Evolutionary conservation across 1,140 invertebrate genomes (phyloP).

Genomic region (Drosophila ananassae): DNA sequence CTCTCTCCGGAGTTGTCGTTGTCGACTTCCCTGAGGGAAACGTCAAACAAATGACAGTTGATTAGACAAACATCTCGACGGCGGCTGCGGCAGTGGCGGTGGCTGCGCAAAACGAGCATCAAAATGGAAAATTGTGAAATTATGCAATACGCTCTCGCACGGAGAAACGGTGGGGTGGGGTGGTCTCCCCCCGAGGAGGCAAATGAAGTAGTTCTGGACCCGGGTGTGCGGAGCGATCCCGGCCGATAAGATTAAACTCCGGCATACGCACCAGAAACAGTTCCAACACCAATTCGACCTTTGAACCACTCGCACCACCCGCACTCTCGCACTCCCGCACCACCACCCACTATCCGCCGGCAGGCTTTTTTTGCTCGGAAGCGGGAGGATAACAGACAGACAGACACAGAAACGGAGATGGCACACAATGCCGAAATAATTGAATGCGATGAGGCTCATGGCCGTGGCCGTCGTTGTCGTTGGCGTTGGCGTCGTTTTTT

Average conservation of each 20-base stretch:
- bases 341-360: constrained; percentile 29
- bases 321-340: constrained; percentile 6
- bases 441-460: constrained; percentile 81
- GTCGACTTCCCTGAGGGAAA: constrained; percentile 77
- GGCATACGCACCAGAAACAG: constrained; percentile 58
- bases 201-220: constrained; percentile 80
- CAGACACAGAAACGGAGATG: constrained; percentile 34
- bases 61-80: constrained; percentile 84
- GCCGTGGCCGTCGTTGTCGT: constrained; percentile 40
- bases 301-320: constrained; percentile 27
- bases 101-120: constrained; percentile 78
- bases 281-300: constrained; percentile 44
- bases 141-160: constrained; percentile 82
- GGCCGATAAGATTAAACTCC: constrained; percentile 76
- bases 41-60: constrained; percentile 84
- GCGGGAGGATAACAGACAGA: constrained; percentile 39
- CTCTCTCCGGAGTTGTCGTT: constrained; percentile 23
- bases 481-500: constrained; percentile 66
- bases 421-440: constrained; percentile 79
- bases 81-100: constrained; percentile 36
- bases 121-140: constrained; percentile 84
- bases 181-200: constrained; percentile 34
- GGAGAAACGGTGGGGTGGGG: constrained; percentile 3
- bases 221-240: constrained; percentile 49
- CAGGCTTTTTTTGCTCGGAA: constrained; percentile 28